Base-by-base conservation (phyloP, 2,797 vertebrate genomes). In the Lepidocolaptes lacrymiger region DNA sequence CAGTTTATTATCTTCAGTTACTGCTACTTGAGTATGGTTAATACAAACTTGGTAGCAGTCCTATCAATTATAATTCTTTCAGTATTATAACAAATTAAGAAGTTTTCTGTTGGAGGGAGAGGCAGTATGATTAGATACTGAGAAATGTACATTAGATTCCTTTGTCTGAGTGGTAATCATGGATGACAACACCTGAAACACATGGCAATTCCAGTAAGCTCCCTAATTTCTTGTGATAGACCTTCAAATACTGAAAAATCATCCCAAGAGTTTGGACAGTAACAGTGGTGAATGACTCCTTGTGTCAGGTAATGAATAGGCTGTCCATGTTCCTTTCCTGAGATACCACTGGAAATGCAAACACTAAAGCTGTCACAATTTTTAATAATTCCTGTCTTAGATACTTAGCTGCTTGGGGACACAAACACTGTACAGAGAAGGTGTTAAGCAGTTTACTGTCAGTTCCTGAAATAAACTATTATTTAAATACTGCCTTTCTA, bases 321-420 rank as follows among this genome's bases (percentile, higher is more conserved):
- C 56, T 75, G 44, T 86, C 23, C 54, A 6, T 89, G 85, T 95
- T 91, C 86, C 81, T 97, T 4, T 95, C 91, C 93, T 96, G 89
- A 97, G 93, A 91, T 91, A 85, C 85, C 74, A 81, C 16, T 97
- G 96, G 95, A 97, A 96, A 96, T 78, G 52, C 88, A 93, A 97
- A 93, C 89, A 88, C 61, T 78, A 19, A 64, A 93, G 68, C 72
- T 94, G 91, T 96, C 96, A 90, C 71, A 80, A 55, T 85, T 96
- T 96, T 97, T 96, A 97, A 82, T 97, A 96, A 92, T 98, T 97
- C 58, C 56, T 94, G 21, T 94, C 91, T 85, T 96, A 95, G 93
- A 91, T 97, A 96, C 74, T 94, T 97, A 96, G 96, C 96, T 97
- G 97, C 94, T 97, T 95, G 95, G 82, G 87, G 96, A 74, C 91